phyloP scores from a whole-genome alignment of 1,140 invertebrate species.

The Trichoplusia ni region DNA sequence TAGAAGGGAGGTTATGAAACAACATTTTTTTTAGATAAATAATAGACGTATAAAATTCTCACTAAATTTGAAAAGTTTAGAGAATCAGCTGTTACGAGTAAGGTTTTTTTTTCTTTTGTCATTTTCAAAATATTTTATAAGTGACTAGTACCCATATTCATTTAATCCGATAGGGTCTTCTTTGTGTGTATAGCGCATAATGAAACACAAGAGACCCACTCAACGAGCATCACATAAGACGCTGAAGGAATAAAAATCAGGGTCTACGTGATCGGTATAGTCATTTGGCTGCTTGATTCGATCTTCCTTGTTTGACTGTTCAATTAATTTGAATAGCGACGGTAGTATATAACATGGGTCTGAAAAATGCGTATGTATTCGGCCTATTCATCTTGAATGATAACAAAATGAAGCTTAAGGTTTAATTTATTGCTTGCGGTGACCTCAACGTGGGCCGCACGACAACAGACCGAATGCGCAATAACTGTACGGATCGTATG shows the following conservation, averaged over 20 bases:
- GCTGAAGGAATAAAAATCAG: constrained; percentile 7
- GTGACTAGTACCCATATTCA: too few species aligned
- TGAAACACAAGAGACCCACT: too few species aligned
- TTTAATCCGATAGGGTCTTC: too few species aligned
- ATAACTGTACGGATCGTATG: constrained; percentile 51
- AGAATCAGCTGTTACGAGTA: too few species aligned
- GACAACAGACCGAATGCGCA: constrained; percentile 56
- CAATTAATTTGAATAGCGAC: constrained; percentile 14
- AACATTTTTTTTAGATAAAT: too few species aligned
- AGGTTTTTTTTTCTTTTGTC: too few species aligned
- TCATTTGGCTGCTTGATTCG: constrained; percentile 1
- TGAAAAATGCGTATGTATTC: constrained; percentile 23
- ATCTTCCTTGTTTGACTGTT: constrained; percentile 22
- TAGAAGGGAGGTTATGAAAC: too few species aligned
- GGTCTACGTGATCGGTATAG: constrained; percentile 14
- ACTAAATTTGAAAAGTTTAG: too few species aligned
- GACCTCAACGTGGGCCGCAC: constrained; percentile 46
- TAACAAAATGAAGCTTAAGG: constrained; percentile 45
- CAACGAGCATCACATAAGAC: neutral
- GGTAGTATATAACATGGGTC: neutral
- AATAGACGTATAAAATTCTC: too few species aligned
- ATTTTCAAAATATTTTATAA: too few species aligned
- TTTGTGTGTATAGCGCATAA: too few species aligned
- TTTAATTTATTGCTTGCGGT: constrained; percentile 48
- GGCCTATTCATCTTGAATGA: constrained; percentile 34